A percentile compares a stretch with the other conserved stretches of the same genome.
Conservation (phyloP, 2,888 invertebrate species). For the Aromia moschata region DNA sequence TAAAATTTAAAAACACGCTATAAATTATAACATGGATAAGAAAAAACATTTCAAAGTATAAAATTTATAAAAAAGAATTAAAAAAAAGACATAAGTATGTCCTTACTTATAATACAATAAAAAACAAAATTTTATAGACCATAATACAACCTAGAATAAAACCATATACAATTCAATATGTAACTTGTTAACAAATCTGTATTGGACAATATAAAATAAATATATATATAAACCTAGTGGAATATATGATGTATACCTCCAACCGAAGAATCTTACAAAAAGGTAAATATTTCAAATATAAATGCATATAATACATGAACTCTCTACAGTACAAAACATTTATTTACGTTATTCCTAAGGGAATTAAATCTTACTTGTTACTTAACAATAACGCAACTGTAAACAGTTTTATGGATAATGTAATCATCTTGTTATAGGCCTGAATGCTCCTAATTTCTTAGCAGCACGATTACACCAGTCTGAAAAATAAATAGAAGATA, state of each 20-base stretch:
- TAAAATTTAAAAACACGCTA: background rate
- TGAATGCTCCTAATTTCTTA: background rate
- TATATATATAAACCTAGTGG: background rate
- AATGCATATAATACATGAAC: conserved; percentile 16
- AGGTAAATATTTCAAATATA: background rate
- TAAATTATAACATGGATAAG: background rate
- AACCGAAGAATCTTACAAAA: conserved; percentile 15
- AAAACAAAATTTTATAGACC: too few species aligned
- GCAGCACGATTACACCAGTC: conserved; percentile 15
- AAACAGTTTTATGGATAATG: too few species aligned
- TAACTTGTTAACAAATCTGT: conserved; percentile 15
- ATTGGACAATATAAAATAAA: conserved; percentile 15
- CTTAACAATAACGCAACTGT: too few species aligned
- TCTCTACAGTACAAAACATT: conserved; percentile 2
- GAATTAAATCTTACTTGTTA: too few species aligned
- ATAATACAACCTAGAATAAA: too few species aligned
- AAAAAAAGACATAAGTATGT: background rate
- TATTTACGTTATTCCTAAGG: too few species aligned
- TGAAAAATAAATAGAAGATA: conserved; percentile 8
- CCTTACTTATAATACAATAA: too few species aligned
- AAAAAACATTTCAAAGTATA: background rate
- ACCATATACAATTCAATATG: background rate
- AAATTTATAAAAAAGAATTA: background rate
- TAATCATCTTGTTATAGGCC: too few species aligned
- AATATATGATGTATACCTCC: conserved; percentile 14